phyloP scores from a whole-genome alignment of 1,140 invertebrate species.

The Cephus cinctus region DNA sequence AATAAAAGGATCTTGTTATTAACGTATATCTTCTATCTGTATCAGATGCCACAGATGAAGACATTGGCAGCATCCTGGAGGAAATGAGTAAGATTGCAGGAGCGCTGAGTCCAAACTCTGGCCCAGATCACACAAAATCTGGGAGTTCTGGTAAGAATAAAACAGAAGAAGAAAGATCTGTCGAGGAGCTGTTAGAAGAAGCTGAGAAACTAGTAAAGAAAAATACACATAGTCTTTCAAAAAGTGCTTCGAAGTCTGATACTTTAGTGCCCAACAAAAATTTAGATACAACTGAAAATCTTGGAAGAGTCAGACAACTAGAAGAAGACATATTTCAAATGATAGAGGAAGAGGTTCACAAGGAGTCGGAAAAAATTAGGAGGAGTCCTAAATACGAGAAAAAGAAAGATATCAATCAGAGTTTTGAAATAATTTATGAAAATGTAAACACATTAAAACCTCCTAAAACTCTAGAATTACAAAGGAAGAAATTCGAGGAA shows the following conservation, averaged over 20 bases:
- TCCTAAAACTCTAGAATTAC: conserved; percentile 34
- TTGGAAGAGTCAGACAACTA: conserved; percentile 35
- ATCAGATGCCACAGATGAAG: conserved; percentile 50
- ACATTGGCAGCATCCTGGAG: conserved; percentile 51
- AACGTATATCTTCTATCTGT: neutral
- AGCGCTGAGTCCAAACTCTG: conserved; percentile 41
- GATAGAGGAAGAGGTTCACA: conserved; percentile 47
- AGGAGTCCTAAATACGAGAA: conserved; percentile 40
- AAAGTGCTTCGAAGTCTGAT: conserved; percentile 36
- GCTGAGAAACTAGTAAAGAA: conserved; percentile 48
- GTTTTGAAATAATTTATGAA: conserved; percentile 37
- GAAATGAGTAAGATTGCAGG: conserved; percentile 52
- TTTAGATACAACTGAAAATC: conserved; percentile 10
- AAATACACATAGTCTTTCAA: conserved; percentile 41
- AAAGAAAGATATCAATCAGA: conserved; percentile 28
- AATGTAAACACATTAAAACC: conserved; percentile 25
- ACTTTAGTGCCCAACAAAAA: conserved; percentile 36
- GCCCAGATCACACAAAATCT: conserved; percentile 31
- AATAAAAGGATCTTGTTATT: neutral
- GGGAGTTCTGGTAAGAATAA: conserved; percentile 29
- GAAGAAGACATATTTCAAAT: conserved; percentile 50
- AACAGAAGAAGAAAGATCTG: conserved; percentile 45
- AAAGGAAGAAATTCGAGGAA: conserved; percentile 44
- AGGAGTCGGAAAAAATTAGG: conserved; percentile 40
- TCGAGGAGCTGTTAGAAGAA: conserved; percentile 49